Conservation (phyloP, 1,140 invertebrate genomes). For the Drosophila kohkoa region DNA sequence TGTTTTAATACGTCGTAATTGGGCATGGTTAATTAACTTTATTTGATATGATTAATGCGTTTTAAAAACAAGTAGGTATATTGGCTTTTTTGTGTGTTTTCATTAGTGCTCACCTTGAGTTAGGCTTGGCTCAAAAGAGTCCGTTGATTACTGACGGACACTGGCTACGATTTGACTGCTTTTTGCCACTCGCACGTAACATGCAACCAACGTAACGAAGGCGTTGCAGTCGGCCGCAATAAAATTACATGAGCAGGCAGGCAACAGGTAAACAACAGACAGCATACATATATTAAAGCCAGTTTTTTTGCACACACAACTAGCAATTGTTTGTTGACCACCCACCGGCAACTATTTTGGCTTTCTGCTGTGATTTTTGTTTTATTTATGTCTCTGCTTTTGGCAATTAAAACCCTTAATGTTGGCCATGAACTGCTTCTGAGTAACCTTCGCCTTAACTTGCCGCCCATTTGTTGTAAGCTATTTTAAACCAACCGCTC, state of each 20-base stretch:
- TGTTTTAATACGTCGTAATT: not conserved
- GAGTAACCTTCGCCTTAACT: slow-evolving; percentile 68
- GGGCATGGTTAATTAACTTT: not conserved
- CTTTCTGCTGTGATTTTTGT: not conserved
- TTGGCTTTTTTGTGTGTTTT: slow-evolving; percentile 1
- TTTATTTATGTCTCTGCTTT: not conserved
- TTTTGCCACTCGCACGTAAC: slow-evolving; percentile 49
- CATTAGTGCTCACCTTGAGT: slow-evolving; percentile 13
- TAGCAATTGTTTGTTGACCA: slow-evolving; percentile 25
- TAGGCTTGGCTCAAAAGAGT: slow-evolving; percentile 18
- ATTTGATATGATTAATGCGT: not conserved
- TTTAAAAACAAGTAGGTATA: slow-evolving; percentile 4
- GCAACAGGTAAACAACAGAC: slow-evolving; percentile 24
- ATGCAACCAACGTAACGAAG: slow-evolving; percentile 59
- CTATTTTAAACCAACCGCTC: not conserved
- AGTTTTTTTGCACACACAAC: slow-evolving; percentile 14
- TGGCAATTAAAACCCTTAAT: slow-evolving; percentile 50
- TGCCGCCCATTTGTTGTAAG: slow-evolving; percentile 23
- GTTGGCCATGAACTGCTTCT: slow-evolving; percentile 67
- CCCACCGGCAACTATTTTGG: slow-evolving; percentile 1
- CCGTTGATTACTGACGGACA: slow-evolving; percentile 11
- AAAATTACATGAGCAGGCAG: slow-evolving; percentile 57
- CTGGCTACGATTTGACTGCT: slow-evolving; percentile 28
- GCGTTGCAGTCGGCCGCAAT: slow-evolving; percentile 43
- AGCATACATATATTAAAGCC: slow-evolving; percentile 17